Evolutionary conservation across 2,888 invertebrate genomes (phyloP), one percentile per base, ranked within the genome.

Genomic region (Trachelus tabidus): DNA sequence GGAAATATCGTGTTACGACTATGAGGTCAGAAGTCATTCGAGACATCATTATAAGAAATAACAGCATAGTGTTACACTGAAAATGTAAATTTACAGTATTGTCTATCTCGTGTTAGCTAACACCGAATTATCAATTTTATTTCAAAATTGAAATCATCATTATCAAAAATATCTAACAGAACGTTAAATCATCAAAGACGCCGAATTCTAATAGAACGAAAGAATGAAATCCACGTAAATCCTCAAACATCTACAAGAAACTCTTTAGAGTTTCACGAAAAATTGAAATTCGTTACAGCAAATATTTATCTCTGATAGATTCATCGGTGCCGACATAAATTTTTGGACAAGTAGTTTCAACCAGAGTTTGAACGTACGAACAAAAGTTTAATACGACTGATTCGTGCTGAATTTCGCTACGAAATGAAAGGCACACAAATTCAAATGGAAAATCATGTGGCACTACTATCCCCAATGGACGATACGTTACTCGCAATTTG

Each of bases 251-350:
- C 56, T 9, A 23, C 56, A 56, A 56, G 6, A 9, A 23, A 56
- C 56, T 75, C 76, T 76, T 79, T 74, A 79, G 80, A 76, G 69
- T 78, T 81, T 75, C 77, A 80, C 77, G 82, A 81, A 85, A 87
- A 87, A 87, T 88, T 85, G 86, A 56, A 56, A 56, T 56, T 56
- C 56, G 56, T 23, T 56, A 56, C 56, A 56, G 83, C 83, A 84
- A 88, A 88, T 87, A 87, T 88, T 88, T 87, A 84, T 76, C 78
- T 79, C 78, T 68, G 79, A 71, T 76, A 79, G 77, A 76, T 79
- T 81, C 81, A 82, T 81, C 75, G 76, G 23, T 23, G 56, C 56
- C 23, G 56, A 56, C 56, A 23, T 56, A 56, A 9, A 23, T 56
- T 56, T 56, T 56, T 56, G 23, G 23, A 23, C 56, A 23, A 56